phyloP scores from a whole-genome alignment of 2,888 invertebrate genomes.

The Drosophila mimica region DNA sequence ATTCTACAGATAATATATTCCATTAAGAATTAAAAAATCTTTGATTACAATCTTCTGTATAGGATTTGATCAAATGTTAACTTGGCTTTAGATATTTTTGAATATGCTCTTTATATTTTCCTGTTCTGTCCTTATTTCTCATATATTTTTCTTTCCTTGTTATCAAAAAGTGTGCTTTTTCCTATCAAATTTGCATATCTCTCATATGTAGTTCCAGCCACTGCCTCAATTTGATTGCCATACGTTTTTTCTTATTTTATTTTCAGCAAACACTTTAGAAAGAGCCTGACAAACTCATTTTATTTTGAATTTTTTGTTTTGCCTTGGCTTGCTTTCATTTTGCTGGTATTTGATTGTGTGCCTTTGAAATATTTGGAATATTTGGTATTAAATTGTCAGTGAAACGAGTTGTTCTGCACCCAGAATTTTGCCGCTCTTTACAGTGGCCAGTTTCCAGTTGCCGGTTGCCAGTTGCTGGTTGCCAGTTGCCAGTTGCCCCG shows the following conservation, averaged over 20 bases:
- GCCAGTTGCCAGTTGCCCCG: neutral
- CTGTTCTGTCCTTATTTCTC: neutral
- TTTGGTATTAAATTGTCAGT: slow-evolving; percentile 79
- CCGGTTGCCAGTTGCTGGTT: neutral
- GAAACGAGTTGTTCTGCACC: slow-evolving; percentile 63
- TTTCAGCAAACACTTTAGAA: slow-evolving; percentile 47
- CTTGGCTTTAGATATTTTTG: neutral
- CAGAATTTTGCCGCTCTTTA: slow-evolving; percentile 11
- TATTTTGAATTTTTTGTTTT: slow-evolving; percentile 13
- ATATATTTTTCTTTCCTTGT: neutral
- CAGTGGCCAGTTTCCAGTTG: slow-evolving; percentile 1
- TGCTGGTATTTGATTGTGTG: slow-evolving; percentile 49
- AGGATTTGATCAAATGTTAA: neutral
- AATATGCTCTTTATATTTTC: neutral
- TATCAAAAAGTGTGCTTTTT: neutral
- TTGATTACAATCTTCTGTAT: too few relatives aligned
- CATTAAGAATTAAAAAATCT: neutral
- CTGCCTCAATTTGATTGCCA: slow-evolving; percentile 18
- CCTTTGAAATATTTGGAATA: slow-evolving; percentile 72
- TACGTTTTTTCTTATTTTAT: slow-evolving; percentile 11
- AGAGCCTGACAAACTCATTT: slow-evolving; percentile 58
- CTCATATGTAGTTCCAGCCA: neutral
- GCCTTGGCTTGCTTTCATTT: slow-evolving; percentile 10
- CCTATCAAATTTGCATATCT: neutral
- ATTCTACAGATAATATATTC: neutral